Base-by-base conservation (phyloP, 2,888 invertebrate genomes). In the Chymomyza caudatula region DNA sequence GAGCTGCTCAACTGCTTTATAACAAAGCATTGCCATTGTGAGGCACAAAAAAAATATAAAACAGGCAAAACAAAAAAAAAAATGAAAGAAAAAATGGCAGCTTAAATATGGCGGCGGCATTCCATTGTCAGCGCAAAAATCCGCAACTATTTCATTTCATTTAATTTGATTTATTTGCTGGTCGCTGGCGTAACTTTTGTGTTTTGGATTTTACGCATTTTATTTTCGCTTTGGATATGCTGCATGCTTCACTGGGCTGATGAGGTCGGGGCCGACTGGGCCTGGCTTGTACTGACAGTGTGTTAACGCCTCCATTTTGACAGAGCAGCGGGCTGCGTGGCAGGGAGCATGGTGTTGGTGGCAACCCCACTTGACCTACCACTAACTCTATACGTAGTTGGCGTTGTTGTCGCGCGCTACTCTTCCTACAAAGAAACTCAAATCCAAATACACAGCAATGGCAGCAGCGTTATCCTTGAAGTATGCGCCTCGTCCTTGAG, bases 101-200 rank as follows among this genome's bases (percentile, higher is more conserved):
- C 55, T 63, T 68, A 69, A 67, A 65, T 64, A 60, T 71, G 75
- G 69, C 67, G 63, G 56, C 67, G 54, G 64, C 66, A 77, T 78
- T 69, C 71, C 72, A 69, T 74, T 74, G 82, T 72, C 72, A 74
- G 69, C 69, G 66, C 67, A 56, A 47, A 73, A 77, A 71, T 74
- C 74, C 75, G 73, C 74, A 78, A 84, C 84, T 87, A 87, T 86
- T 84, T 85, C 80, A 75, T 82, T 85, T 81, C 82, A 77, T 78
- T 86, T 78, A 84, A 86, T 87, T 86, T 87, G 85, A 86, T 86
- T 86, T 86, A 86, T 86, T 71, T 71, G 62, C 76, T 70, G 71
- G 71, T 43, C 53, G 25, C 20, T 20, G 51, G 64, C 53, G n/a
- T 55, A 37, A 37, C 53, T 68, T 72, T 65, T 71, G 60, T 67